Conservation (phyloP, 2,888 invertebrate species). For the Thysanoteuthis rhombus region DNA sequence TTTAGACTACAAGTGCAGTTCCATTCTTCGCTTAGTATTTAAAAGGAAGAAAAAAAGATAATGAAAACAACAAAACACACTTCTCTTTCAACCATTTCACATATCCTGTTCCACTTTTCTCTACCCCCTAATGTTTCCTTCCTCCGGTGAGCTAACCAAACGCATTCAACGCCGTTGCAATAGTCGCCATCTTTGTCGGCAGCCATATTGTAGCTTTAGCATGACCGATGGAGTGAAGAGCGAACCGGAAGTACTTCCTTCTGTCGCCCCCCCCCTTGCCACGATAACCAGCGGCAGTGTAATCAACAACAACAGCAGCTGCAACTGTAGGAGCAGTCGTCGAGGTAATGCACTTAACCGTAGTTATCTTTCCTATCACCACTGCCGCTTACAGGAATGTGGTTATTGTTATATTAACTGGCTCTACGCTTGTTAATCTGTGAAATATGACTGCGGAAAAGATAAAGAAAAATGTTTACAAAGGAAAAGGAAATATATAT, state of each 20-base stretch:
- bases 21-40: background rate
- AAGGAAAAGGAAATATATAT: background rate
- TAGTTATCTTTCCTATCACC: background rate
- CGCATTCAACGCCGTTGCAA: background rate
- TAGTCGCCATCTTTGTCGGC: background rate
- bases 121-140: background rate
- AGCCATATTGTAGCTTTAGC: background rate
- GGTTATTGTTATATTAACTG: background rate
- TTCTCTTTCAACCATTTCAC: background rate
- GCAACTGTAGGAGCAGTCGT: background rate
- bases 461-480: background rate
- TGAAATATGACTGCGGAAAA: background rate
- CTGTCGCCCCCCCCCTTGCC: background rate
- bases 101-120: background rate
- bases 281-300: background rate
- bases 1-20: background rate
- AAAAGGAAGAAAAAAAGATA: background rate
- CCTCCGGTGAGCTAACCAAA: background rate
- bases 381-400: background rate
- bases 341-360: background rate
- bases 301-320: background rate
- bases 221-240: background rate
- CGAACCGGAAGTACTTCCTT: background rate
- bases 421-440: background rate
- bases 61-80: background rate